Evolutionary conservation across 2,113 vertebrate species (phyloP).

Genomic region (Nothobranchius kuhntae): DNA sequence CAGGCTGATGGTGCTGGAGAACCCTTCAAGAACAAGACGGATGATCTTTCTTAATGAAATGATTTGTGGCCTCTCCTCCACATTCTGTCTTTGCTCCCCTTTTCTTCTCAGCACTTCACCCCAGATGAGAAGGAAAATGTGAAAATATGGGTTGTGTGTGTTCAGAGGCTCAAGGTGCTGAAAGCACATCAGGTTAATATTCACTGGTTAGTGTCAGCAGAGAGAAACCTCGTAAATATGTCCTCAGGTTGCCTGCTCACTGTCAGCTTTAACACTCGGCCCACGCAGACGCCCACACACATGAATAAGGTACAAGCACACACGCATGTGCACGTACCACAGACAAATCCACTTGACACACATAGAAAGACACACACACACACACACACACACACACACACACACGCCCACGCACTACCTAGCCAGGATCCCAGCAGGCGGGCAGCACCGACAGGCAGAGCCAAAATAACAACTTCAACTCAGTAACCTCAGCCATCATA

Average conservation of each 20-base stretch:
- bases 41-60: constrained; percentile 38
- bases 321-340: background rate
- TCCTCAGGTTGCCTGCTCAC: constrained; percentile 64
- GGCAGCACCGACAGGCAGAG: constrained; percentile 59
- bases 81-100: constrained; percentile 32
- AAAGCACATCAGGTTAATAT: constrained; percentile 67
- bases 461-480: constrained; percentile 68
- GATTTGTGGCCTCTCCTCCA: constrained; percentile 30
- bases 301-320: constrained; percentile 43
- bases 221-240: constrained; percentile 65
- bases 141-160: constrained; percentile 46
- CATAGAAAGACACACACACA: background rate
- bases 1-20: no score
- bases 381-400: constrained; percentile 5
- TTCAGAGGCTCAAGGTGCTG: constrained; percentile 46
- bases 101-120: constrained; percentile 37
- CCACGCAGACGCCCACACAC: constrained; percentile 61
- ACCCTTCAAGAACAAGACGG: constrained; percentile 12
- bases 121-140: constrained; percentile 46
- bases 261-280: constrained; percentile 62
- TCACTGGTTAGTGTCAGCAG: constrained; percentile 54
- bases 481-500: constrained; percentile 57
- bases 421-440: constrained; percentile 58
- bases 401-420: constrained; percentile 50
- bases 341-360: constrained; percentile 16